Base-by-base conservation (phyloP, 1,140 invertebrate genomes). In the Pogonus chalceus region DNA sequence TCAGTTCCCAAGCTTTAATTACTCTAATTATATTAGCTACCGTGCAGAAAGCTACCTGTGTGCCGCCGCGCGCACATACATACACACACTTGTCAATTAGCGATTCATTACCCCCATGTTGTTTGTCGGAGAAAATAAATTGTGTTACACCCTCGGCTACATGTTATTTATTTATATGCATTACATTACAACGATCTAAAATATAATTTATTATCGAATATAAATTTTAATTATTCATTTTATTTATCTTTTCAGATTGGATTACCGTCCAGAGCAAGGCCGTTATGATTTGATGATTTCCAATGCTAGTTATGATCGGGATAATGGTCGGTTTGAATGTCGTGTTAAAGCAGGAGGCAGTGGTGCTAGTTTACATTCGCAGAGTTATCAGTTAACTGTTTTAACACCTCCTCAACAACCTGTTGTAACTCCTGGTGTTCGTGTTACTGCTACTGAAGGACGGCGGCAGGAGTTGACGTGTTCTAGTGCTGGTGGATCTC, bases 281-380 rank as follows among this genome's bases (percentile, higher is more conserved):
- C 81, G 84, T 23, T 96, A 92, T 72, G 90, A 95, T 72, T 76
- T 96, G 59, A 76, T 85, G 63, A 92, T 96, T 58, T 79, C 80
- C 18, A 90, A 90, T 65, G 85, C 88, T 0, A 87, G 85, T 20
- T 95, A 94, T 72, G 87, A 87, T 62, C 76, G 88, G 0, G 91
- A 96, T 72, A 92, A 95, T 65, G 92, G 91, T 2, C 81, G 84
- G 57, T 95, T 94, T 72, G 90, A 92, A 72, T 96, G 92, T 66
- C 80, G 87, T 20, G 79, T 93, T 39, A 93, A 92, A 69, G 85
- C 85, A 21, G 82, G 80, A 22, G 88, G 89, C 10, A 89, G 84
- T 9, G 91, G 91, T 0, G 76, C 79, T 7, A 87, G 89, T 64
- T 74, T 92, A 20, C 88, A 92, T 72, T 82, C 84, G 52, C 88